phyloP scores from a whole-genome alignment of 2,888 invertebrate genomes.

The Pycnomerus fuliginosus region DNA sequence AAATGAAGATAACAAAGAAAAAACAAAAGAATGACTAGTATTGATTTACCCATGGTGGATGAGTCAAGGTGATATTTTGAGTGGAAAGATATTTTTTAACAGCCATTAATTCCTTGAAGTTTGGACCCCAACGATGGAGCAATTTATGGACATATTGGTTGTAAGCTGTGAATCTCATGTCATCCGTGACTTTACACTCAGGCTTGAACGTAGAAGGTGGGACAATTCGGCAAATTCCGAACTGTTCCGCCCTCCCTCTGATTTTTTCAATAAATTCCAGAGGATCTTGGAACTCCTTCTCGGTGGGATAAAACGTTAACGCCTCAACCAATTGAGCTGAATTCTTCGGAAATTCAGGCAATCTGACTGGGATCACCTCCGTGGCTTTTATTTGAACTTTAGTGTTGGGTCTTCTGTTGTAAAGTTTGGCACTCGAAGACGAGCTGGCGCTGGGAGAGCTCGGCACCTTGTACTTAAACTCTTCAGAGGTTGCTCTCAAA shows the following conservation, averaged over 20 bases:
- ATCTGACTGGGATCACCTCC: conserved; percentile 43
- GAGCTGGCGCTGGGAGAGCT: conserved; percentile 52
- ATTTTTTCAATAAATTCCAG: conserved; percentile 81
- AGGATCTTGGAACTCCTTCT: conserved; percentile 85
- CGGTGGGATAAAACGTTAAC: conserved; percentile 77
- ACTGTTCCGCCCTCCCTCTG: conserved; percentile 71
- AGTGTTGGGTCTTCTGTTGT: conserved; percentile 40
- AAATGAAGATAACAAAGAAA: neutral
- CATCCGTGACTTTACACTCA: conserved; percentile 79
- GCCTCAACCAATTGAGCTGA: conserved; percentile 67
- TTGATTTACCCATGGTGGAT: conserved; percentile 74
- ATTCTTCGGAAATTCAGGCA: conserved; percentile 54
- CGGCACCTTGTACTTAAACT: conserved; percentile 49
- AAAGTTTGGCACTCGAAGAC: conserved; percentile 50
- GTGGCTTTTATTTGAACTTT: conserved; percentile 14
- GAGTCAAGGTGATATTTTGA: conserved; percentile 71
- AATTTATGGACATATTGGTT: conserved; percentile 90
- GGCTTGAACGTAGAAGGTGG: conserved; percentile 79
- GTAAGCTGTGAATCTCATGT: conserved; percentile 82
- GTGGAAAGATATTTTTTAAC: conserved; percentile 79
- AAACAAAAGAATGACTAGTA: neutral
- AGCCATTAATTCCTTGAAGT: conserved; percentile 79
- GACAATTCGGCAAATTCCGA: conserved; percentile 83
- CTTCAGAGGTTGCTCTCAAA: conserved; percentile 35
- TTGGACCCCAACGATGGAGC: conserved; percentile 86